Conservation (phyloP, 2,888 invertebrate genomes). For the Zygothrica quintamaculata region DNA sequence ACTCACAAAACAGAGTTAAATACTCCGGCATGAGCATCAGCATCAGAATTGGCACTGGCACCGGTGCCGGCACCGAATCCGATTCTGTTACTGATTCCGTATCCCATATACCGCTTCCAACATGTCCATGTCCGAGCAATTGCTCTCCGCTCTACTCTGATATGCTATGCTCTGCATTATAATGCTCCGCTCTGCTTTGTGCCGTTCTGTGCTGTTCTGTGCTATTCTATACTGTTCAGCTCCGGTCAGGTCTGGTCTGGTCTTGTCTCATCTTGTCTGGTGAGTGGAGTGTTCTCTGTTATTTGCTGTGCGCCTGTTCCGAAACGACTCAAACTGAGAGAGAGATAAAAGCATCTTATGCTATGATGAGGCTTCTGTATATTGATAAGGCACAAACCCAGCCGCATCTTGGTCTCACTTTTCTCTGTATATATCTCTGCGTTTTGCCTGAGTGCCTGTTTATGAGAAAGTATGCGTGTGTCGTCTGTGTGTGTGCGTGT, state of each 20-base stretch:
- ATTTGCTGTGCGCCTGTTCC: slow-evolving; percentile 80
- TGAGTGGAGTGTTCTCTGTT: slow-evolving; percentile 62
- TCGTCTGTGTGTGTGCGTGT: slow-evolving; percentile 11
- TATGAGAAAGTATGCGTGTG: slow-evolving; percentile 6
- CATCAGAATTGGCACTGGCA: too few relatives aligned
- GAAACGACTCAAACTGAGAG: slow-evolving; percentile 83
- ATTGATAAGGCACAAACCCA: slow-evolving; percentile 73
- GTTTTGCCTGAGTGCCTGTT: slow-evolving; percentile 9
- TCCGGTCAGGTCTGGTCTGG: neutral
- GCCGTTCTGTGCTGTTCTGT: neutral
- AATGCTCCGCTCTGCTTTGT: neutral
- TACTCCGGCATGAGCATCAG: too few relatives aligned
- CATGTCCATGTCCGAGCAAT: slow-evolving; percentile 32
- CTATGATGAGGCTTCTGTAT: slow-evolving; percentile 80
- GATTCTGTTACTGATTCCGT: too few relatives aligned
- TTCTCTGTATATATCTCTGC: slow-evolving; percentile 28
- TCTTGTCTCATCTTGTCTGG: slow-evolving; percentile 13
- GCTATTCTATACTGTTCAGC: slow-evolving; percentile 8
- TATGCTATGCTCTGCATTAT: slow-evolving; percentile 8
- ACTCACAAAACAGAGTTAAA: slow-evolving; percentile 11
- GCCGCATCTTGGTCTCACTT: slow-evolving; percentile 35
- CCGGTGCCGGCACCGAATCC: slow-evolving; percentile 22
- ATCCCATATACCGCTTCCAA: slow-evolving; percentile 5
- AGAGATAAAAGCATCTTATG: slow-evolving; percentile 83
- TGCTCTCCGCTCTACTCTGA: slow-evolving; percentile 15